Base-by-base conservation (phyloP, 2,888 invertebrate species). In the Pycnomerus fuliginosus region DNA sequence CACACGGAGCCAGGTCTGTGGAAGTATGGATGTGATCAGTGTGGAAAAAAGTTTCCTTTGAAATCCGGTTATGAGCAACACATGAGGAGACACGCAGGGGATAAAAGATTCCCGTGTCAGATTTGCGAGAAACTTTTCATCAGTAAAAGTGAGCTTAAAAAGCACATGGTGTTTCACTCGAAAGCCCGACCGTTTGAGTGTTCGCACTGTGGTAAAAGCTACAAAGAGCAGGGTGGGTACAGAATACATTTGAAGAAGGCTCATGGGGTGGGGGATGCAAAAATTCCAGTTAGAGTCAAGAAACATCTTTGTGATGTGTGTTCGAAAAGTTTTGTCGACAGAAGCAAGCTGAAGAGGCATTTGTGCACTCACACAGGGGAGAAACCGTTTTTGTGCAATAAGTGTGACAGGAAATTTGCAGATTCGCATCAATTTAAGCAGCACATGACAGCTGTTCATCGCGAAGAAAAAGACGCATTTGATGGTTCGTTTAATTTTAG, bases 141-240 rank as follows among this genome's bases (percentile, higher is more conserved):
- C 1, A 61, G 60, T 25, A 60, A 58, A 31, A 61, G 61, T 28
- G 65, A 64, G 3, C 31, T 65, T 30, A 55, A 58, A 22, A 48
- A 60, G 15, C 66, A 66, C 33, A 59, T 61, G 54, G 48, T 50
- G 8, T 60, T 59, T 1, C 66, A 66, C 47, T 63, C 66, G 1
- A 60, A 60, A 24, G 56, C 61, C 2, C 52, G 61, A 15, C 61
- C 60, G 11, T 61, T 56, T 29, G 58, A 60, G 31, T 80, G 80
- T 55, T 62, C 72, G 8, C 74, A 77, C 52, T 80, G 80, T 53
- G 69, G 68, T 27, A 71, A 72, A 37, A 78, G 77, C 55, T 79
- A 79, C 58, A 74, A 72, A 50, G 76, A 77, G 1, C 61, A 75
- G 52, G 39, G 61, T 14, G 58, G 61, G n/a, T 51, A 34, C 53